A percentile compares a stretch with the other conserved stretches of the same genome.
phyloP scores from a whole-genome alignment of 2,113 vertebrate species.

The Chlorodrepanis virens region DNA sequence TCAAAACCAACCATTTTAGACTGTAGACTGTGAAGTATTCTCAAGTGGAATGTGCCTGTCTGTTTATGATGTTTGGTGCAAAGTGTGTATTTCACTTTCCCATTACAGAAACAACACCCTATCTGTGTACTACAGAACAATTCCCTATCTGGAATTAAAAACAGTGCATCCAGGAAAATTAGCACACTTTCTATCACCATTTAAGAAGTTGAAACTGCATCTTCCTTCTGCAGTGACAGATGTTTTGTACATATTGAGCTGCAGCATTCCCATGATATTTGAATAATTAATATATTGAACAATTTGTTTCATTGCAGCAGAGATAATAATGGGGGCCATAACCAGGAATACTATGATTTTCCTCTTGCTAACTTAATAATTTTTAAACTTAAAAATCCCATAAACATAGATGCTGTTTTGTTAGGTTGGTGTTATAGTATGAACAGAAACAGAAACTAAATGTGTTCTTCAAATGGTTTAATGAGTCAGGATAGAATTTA shows the following conservation, averaged over 20 bases:
- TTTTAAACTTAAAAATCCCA: background rate
- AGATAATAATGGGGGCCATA: background rate
- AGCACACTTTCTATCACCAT: background rate
- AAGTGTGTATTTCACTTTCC: background rate
- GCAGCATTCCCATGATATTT: background rate
- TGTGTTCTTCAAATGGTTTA: background rate
- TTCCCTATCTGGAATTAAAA: background rate
- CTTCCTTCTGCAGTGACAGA: background rate
- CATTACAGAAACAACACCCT: fast-evolving
- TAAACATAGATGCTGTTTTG: background rate
- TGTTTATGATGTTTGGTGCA: background rate
- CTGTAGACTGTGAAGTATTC: background rate
- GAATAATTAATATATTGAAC: background rate
- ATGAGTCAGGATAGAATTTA: background rate
- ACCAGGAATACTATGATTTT: background rate
- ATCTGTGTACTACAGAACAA: background rate
- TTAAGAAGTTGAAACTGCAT: background rate
- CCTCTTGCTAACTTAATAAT: background rate
- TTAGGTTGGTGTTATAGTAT: background rate
- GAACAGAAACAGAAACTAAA: background rate
- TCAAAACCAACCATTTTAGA: background rate
- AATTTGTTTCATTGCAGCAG: background rate
- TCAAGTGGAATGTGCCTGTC: background rate
- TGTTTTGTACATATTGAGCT: background rate
- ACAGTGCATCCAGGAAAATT: background rate